Percentiles rank a stretch among this genome's conserved stretches.
phyloP scores from a whole-genome alignment of 2,797 vertebrate species.

The Oryzias sinensis region DNA sequence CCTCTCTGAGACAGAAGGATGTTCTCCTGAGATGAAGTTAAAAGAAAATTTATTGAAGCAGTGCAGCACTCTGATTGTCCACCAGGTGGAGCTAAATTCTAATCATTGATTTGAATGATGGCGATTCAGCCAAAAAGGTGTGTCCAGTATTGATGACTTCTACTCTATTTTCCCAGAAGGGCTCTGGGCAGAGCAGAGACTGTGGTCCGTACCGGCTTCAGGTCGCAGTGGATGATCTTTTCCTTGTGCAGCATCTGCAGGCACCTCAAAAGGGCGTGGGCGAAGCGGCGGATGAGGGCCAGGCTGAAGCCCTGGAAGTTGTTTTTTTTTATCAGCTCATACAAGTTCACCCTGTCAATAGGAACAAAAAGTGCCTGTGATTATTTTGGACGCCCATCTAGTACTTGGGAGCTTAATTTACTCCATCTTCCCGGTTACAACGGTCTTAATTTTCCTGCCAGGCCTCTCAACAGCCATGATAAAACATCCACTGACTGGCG shows the following conservation, averaged over 20 bases:
- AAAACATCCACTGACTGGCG: constrained; percentile 10
- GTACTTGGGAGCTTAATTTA: neutral
- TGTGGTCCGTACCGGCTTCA: constrained; percentile 84
- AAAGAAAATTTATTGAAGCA: rapidly evolving
- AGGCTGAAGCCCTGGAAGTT: constrained; percentile 94
- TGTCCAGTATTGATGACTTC: neutral
- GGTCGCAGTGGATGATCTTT: constrained; percentile 95
- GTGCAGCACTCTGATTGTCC: constrained; percentile 14
- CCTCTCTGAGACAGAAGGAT: constrained; percentile 89
- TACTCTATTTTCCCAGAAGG: neutral
- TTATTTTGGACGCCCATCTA: neutral
- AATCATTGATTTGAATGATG: neutral
- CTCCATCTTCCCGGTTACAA: neutral
- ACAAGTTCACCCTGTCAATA: constrained; percentile 87
- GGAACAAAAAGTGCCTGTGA: constrained; percentile 14
- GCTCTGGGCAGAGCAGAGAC: too few relatives aligned
- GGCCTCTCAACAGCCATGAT: neutral
- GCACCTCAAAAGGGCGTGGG: constrained; percentile 87
- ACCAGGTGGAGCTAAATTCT: constrained; percentile 42
- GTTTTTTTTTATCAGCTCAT: constrained; percentile 93
- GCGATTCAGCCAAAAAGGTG: neutral
- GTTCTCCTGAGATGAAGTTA: constrained; percentile 81
- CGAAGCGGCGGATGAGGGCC: constrained; percentile 86
- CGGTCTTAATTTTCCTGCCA: constrained; percentile 13
- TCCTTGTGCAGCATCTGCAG: constrained; percentile 91